phyloP scores from a whole-genome alignment of 2,888 invertebrate species.

The Sinotaia quadrata region DNA sequence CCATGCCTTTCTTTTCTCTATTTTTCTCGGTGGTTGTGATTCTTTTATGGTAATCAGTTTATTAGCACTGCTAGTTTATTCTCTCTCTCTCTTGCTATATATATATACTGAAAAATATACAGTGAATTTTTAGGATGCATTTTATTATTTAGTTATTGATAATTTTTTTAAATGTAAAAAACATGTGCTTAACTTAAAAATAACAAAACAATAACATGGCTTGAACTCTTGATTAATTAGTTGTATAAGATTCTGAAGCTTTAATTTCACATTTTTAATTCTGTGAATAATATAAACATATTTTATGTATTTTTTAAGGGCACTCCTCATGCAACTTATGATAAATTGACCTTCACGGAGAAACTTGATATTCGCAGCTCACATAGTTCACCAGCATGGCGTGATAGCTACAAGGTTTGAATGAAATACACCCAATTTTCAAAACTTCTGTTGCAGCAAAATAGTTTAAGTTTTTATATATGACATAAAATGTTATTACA shows the following conservation, averaged over 20 bases:
- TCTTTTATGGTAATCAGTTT: too few species aligned
- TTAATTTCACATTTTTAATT: too few species aligned
- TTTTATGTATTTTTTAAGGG: conserved; percentile 46
- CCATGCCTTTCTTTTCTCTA: too few species aligned
- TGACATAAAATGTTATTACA: too few species aligned
- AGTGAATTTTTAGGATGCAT: neutral
- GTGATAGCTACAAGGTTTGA: conserved; percentile 69
- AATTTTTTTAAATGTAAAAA: neutral
- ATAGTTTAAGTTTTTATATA: too few species aligned
- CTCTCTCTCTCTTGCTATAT: too few species aligned
- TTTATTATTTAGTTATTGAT: neutral
- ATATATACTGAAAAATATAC: neutral
- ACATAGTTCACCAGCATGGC: conserved; percentile 66
- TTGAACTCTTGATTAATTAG: too few species aligned
- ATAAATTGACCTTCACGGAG: conserved; percentile 65
- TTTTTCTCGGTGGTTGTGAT: too few species aligned
- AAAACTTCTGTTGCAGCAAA: too few species aligned
- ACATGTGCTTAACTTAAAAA: neutral
- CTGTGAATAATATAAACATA: neutral
- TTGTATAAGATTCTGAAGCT: too few species aligned
- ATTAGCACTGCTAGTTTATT: too few species aligned
- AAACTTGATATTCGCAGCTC: conserved; percentile 62
- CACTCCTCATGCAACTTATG: conserved; percentile 65
- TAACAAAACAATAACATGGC: neutral
- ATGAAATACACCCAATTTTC: too few species aligned